These are phyloP conservation scores for Orgyia antiqua DNA, from an alignment of 2,888 invertebrate genomes.

Conservation along the genomic window DNA sequence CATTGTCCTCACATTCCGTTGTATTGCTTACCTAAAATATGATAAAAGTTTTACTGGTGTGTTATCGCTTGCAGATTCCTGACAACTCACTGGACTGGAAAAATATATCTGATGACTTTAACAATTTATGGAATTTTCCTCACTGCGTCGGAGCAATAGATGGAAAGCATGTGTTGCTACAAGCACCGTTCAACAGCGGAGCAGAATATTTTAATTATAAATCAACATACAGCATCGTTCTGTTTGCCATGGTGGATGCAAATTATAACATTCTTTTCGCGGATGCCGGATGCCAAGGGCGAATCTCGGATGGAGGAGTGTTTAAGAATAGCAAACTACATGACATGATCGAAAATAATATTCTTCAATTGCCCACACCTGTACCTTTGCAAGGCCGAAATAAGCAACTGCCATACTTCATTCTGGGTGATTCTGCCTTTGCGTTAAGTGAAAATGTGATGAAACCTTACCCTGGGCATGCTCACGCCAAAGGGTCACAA, in stretches of 20 bases:
- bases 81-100: slow-evolving; percentile 5
- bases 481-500: slow-evolving; percentile 3
- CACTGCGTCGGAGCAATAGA: slow-evolving; percentile 3
- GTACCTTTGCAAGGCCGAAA: slow-evolving; percentile 4
- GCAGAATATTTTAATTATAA: slow-evolving; percentile 2
- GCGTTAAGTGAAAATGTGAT: slow-evolving; percentile 4
- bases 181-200: not conserved
- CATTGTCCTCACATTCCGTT: slow-evolving; percentile 7
- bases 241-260: slow-evolving; percentile 5
- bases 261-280: slow-evolving; percentile 12
- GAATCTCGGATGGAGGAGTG: slow-evolving; percentile 1
- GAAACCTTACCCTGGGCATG: slow-evolving; percentile 4
- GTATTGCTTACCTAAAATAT: slow-evolving; percentile 6
- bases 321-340: slow-evolving; percentile 4
- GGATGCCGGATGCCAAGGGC: slow-evolving; percentile 14
- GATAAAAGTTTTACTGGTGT: slow-evolving; percentile 2
- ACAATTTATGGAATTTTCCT: slow-evolving; percentile 5
- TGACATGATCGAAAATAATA: slow-evolving; percentile 1
- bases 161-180: slow-evolving; percentile 4
- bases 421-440: slow-evolving; percentile 4
- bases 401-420: slow-evolving; percentile 1
- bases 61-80: slow-evolving; percentile 6
- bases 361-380: slow-evolving; percentile 3
- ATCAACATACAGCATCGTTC: slow-evolving; percentile 1
- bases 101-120: slow-evolving; percentile 2